Conservation (phyloP, 2,888 invertebrate genomes). For the Stenoptilia bipunctidactyla region DNA sequence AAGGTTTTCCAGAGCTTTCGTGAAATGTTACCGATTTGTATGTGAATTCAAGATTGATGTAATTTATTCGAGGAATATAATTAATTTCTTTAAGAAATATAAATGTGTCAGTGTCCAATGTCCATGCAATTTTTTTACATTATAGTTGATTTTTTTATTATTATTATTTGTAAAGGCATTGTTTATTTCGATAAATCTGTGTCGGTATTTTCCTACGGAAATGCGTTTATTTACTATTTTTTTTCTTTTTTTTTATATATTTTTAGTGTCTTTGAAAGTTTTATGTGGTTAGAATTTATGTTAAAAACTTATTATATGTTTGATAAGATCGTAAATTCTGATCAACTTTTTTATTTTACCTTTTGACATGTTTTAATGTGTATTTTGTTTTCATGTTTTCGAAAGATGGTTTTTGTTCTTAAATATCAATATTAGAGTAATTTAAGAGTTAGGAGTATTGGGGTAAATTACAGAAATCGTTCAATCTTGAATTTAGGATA, state of each 20-base stretch:
- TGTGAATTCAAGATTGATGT: conserved; percentile 7
- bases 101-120: background rate
- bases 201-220: background rate
- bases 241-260: background rate
- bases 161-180: background rate
- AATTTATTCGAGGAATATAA: conserved; percentile 2
- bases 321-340: conserved; percentile 24
- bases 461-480: conserved; percentile 3
- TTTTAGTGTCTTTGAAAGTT: conserved; percentile 4
- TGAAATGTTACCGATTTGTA: conserved; percentile 52
- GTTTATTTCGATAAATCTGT: background rate
- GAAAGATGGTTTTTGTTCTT: conserved; percentile 27
- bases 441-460: conserved; percentile 21
- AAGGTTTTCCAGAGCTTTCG: conserved; percentile 51
- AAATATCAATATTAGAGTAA: conserved; percentile 36
- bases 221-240: background rate
- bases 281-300: background rate
- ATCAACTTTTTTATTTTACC: conserved; percentile 41
- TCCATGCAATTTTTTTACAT: background rate
- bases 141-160: background rate
- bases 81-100: conserved; percentile 1
- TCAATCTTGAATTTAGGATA: conserved; percentile 5
- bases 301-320: background rate
- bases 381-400: conserved; percentile 18
- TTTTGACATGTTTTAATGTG: conserved; percentile 43